Conservation (phyloP, 2,113 vertebrate species). For the Felis catus region DNA sequence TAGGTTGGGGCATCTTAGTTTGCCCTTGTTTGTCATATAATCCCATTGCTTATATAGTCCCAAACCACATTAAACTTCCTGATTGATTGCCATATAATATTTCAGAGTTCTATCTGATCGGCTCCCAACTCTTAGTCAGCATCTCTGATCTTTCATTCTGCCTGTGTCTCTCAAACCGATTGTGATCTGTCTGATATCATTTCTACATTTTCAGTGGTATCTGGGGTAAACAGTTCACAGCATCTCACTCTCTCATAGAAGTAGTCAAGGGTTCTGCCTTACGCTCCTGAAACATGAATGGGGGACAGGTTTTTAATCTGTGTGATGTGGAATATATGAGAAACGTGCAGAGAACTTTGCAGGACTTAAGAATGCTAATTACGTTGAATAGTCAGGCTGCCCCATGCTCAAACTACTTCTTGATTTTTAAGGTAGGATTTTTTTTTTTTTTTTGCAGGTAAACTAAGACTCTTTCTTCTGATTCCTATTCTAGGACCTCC, state of each 20-base stretch:
- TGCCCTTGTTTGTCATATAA: conserved; percentile 64
- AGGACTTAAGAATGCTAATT: background rate
- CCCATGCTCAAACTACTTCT: background rate
- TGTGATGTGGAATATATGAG: background rate
- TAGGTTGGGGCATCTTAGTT: conserved; percentile 54
- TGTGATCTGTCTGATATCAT: conserved; percentile 43
- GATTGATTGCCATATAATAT: conserved; percentile 60
- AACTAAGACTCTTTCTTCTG: conserved; percentile 31
- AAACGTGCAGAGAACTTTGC: background rate
- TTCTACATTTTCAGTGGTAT: conserved; percentile 33
- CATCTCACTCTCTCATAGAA: conserved; percentile 39
- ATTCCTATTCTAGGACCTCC: background rate
- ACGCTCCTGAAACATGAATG: background rate
- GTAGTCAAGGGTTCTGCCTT: conserved; percentile 42
- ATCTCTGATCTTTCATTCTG: conserved; percentile 50
- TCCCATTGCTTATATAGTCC: conserved; percentile 40
- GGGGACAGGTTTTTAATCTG: background rate
- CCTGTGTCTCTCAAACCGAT: conserved; percentile 44
- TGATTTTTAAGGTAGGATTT: background rate
- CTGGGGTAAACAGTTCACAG: conserved; percentile 30
- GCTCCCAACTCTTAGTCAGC: conserved; percentile 43
- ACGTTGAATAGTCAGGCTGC: background rate
- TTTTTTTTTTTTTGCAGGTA: background rate
- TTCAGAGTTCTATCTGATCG: conserved; percentile 73
- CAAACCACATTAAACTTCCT: conserved; percentile 55